Evolutionary conservation across 2,113 vertebrate species (phyloP), one percentile per base, ranked within the genome.

Genomic region (Rynchops niger): DNA sequence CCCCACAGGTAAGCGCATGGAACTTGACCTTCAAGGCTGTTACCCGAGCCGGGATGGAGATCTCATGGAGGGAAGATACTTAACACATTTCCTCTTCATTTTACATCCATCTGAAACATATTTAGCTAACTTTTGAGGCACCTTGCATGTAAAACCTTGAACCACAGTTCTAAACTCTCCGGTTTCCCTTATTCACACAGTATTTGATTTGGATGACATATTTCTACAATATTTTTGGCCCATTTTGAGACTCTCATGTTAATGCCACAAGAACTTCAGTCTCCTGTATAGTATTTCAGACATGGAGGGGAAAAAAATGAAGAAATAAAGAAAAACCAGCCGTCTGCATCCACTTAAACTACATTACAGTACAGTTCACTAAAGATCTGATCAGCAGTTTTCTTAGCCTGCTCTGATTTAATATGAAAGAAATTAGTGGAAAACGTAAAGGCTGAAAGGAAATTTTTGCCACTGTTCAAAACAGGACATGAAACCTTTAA

Each of bases 151-250:
- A 80, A 95, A 93, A 95, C 79, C 74, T 95, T 90, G 76, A 93
- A 94, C 93, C 79, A 11, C 94, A 95, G 49, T 58, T 92, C 91
- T 93, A 97, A 90, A 69, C 42, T 95, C 89, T 96, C 89, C 88
- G 90, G 82, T 90, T 96, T 95, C 93, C 61, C 93, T 78, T 90
- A 81, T 86, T 95, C 85, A 62, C 80, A 67, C 79, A 86, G 49
- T 97, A 95, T 97, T 97, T 97, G 90, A 97, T 94, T 97, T 97
- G 97, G 93, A 97, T 88, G 63, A 86, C 72, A 93, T 77, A 74
- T 95, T 95, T 96, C 92, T 93, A 82, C 49, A 95, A 80, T 95
- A 94, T 71, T 87, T 95, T 71, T 88, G 86, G 91, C 52, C 82
- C 61, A 43, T 95, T 96, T 90, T 45, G 63, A 93, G 83, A 79